These are phyloP conservation scores for Gasteruption jaculator DNA, from an alignment of 2,888 invertebrate species.

Conservation along the genomic window DNA sequence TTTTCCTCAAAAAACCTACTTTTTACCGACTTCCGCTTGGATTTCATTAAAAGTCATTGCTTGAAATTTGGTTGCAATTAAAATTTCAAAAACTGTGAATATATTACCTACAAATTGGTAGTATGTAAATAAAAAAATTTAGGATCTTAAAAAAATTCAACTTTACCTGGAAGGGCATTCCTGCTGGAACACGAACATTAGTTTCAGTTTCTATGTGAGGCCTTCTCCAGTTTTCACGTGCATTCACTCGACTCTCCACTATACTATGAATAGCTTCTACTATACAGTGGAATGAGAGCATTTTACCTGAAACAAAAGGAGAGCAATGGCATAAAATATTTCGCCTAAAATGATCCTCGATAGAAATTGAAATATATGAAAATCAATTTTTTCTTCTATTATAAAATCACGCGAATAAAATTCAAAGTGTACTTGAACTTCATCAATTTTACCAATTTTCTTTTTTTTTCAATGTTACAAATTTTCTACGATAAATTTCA, in stretches of 20 bases:
- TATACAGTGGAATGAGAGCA: constrained; percentile 91
- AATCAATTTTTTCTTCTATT: too few species aligned
- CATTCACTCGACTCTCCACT: constrained; percentile 61
- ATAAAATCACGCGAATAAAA: too few species aligned
- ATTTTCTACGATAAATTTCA: too few species aligned
- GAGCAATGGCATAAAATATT: neutral
- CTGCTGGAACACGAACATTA: constrained; percentile 91
- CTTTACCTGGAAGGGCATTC: constrained; percentile 76
- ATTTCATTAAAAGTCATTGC: too few species aligned
- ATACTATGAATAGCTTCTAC: constrained; percentile 78
- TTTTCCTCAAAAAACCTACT: too few species aligned
- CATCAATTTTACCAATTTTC: too few species aligned
- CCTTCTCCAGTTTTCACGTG: constrained; percentile 63
- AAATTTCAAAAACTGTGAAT: neutral
- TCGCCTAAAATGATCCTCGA: constrained; percentile 13
- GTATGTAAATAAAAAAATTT: neutral
- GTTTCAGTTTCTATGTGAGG: constrained; percentile 87
- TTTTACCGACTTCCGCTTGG: too few species aligned
- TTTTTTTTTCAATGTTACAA: too few species aligned
- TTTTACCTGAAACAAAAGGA: constrained; percentile 62
- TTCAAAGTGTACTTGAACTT: too few species aligned
- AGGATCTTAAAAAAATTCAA: neutral
- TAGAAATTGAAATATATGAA: too few species aligned
- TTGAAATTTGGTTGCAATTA: too few species aligned
- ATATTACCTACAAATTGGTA: neutral